Evolutionary conservation across 2,888 invertebrate genomes (phyloP).

Genomic region (Rosalia funebris): DNA sequence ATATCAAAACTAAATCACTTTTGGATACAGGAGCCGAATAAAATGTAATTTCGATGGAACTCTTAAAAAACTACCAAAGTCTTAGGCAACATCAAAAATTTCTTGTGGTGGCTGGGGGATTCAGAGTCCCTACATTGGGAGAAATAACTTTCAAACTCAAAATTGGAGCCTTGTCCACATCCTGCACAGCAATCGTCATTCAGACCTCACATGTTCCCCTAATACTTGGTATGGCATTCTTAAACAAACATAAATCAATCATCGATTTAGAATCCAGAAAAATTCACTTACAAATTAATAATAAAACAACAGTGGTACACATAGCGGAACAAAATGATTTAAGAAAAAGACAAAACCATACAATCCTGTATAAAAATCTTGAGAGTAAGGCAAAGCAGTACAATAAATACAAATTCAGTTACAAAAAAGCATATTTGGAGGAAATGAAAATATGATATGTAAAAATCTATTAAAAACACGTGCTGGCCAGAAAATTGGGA

Average conservation of each 20-base stretch:
- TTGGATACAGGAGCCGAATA: conserved; percentile 6
- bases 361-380: no score
- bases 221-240: conserved; percentile 1
- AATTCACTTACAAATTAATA: neutral
- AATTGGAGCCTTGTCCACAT: neutral
- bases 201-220: neutral
- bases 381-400: no score
- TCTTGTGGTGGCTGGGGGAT: conserved; percentile 3
- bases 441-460: no score
- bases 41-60: neutral
- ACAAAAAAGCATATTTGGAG: no score
- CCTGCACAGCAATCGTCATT: neutral
- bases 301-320: neutral
- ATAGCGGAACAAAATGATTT: neutral
- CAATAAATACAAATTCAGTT: no score
- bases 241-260: neutral
- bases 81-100: neutral
- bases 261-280: neutral
- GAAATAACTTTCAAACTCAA: neutral
- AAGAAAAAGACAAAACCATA: no score
- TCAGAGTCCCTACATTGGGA: conserved; percentile 3
- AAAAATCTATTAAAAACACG: no score
- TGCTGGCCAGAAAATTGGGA: no score
- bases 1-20: neutral
- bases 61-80: neutral